phyloP scores from a whole-genome alignment of 1,140 invertebrate genomes.

The Hypsibius dujardini region DNA sequence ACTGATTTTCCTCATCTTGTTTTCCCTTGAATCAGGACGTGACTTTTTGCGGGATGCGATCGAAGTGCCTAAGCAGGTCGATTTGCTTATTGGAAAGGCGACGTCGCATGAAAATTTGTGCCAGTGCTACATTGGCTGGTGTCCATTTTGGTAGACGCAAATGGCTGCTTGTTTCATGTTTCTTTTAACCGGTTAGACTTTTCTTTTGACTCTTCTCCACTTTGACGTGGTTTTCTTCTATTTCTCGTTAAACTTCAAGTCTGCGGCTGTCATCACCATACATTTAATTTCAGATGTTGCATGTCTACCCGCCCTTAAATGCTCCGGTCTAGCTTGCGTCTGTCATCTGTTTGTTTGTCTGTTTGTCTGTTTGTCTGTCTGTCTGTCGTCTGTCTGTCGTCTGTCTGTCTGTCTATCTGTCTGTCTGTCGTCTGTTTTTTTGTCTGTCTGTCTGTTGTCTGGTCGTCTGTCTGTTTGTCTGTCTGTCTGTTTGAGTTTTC shows the following conservation, averaged over 20 bases:
- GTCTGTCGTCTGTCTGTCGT: no score
- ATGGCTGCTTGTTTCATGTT: not conserved
- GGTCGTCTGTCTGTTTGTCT: no score
- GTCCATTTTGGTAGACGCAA: constrained; percentile 41
- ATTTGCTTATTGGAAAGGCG: constrained; percentile 85
- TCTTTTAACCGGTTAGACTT: not conserved
- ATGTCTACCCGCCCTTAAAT: no score
- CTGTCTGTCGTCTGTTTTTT: no score
- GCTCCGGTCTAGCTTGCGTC: no score
- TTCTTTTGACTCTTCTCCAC: not conserved
- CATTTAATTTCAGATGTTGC: no score
- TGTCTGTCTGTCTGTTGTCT: no score
- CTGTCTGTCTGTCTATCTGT: no score
- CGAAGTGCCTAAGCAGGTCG: constrained; percentile 70
- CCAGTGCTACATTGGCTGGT: constrained; percentile 98
- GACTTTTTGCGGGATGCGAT: constrained; percentile 68
- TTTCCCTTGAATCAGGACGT: constrained; percentile 36
- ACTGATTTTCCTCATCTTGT: constrained; percentile 16
- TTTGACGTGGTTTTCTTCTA: no score
- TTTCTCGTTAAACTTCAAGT: no score
- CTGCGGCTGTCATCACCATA: no score
- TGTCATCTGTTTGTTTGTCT: not conserved
- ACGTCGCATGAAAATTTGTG: constrained; percentile 96
- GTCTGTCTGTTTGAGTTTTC: no score
- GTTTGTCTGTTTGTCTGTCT: not conserved